Percentiles rank a stretch among this genome's conserved stretches.
Evolutionary conservation across 2,113 vertebrate genomes (phyloP).

Genomic region (Lonchura striata): DNA sequence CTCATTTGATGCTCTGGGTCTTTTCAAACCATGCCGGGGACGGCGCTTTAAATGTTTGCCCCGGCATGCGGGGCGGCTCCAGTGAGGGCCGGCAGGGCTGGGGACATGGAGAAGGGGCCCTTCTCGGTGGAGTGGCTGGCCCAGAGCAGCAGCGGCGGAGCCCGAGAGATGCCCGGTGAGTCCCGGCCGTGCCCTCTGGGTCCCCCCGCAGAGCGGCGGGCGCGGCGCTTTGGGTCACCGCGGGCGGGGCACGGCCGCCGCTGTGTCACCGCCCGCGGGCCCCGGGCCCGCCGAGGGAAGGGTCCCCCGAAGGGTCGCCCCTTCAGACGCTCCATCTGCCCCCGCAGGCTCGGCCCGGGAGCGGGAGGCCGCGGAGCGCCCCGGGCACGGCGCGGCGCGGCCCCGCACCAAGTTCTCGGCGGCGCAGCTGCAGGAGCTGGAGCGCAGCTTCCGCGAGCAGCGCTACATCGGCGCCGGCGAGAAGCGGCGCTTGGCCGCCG

Average conservation of each 20-base stretch:
- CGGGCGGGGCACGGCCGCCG: not conserved
- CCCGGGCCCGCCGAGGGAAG: not conserved
- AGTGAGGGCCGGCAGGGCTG: not conserved
- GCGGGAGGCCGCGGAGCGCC: not conserved
- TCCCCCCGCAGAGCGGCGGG: not conserved
- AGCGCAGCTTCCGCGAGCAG: conserved; percentile 82
- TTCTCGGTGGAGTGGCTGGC: conserved; percentile 86
- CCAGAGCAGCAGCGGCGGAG: conserved; percentile 68
- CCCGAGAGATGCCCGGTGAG: not conserved
- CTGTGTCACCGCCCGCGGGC: not conserved
- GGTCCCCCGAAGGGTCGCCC: too few relatives aligned
- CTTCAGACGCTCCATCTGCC: not conserved
- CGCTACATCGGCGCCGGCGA: conserved; percentile 80
- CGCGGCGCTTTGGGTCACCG: not conserved
- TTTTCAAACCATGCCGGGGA: not conserved
- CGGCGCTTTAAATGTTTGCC: conserved; percentile 44
- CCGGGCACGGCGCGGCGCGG: conserved; percentile 32
- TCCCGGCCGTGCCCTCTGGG: not conserved
- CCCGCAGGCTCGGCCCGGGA: not conserved
- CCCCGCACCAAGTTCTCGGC: conserved; percentile 81
- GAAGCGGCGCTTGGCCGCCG: conserved; percentile 74
- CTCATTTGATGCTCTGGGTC: conserved; percentile 44
- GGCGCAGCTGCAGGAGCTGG: conserved; percentile 79
- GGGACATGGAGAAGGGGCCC: conserved; percentile 3
- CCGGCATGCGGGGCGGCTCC: not conserved